Evolutionary conservation across 2,888 invertebrate genomes (phyloP).

Genomic region (Drosophila barbarae): DNA sequence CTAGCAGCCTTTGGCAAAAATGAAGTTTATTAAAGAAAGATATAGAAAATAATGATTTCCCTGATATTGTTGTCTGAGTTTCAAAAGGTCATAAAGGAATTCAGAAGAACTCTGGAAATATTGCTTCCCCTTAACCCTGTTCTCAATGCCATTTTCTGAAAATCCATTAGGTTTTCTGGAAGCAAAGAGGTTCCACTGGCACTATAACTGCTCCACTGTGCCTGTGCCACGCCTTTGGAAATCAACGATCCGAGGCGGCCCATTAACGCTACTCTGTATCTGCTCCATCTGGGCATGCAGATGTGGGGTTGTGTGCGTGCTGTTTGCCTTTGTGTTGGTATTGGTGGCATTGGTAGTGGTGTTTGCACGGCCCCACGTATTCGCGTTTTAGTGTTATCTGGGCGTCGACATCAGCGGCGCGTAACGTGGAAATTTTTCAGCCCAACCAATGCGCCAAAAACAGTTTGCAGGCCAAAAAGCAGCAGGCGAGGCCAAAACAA

Average conservation of each 20-base stretch:
- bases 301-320: conserved; percentile 30
- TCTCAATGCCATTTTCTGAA: not conserved
- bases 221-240: conserved; percentile 16
- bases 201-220: conserved; percentile 28
- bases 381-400: conserved; percentile 62
- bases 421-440: conserved; percentile 57
- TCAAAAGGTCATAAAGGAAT: not conserved
- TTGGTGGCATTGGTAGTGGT: conserved; percentile 12
- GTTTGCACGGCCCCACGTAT: conserved; percentile 47
- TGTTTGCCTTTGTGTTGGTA: conserved; percentile 19
- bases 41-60: no score
- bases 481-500: conserved; percentile 47
- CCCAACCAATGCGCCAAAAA: conserved; percentile 43
- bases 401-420: conserved; percentile 64
- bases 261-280: conserved; percentile 41
- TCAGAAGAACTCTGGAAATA: not conserved
- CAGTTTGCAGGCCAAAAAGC: conserved; percentile 31
- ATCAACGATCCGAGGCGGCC: conserved; percentile 39
- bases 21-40: not conserved
- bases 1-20: no score
- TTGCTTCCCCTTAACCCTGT: no score
- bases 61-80: not conserved
- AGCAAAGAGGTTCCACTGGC: not conserved
- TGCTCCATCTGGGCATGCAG: conserved; percentile 43
- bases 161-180: conserved; percentile 18